Evolutionary conservation across 2,888 invertebrate species (phyloP).

Genomic region (Mimas tiliae): DNA sequence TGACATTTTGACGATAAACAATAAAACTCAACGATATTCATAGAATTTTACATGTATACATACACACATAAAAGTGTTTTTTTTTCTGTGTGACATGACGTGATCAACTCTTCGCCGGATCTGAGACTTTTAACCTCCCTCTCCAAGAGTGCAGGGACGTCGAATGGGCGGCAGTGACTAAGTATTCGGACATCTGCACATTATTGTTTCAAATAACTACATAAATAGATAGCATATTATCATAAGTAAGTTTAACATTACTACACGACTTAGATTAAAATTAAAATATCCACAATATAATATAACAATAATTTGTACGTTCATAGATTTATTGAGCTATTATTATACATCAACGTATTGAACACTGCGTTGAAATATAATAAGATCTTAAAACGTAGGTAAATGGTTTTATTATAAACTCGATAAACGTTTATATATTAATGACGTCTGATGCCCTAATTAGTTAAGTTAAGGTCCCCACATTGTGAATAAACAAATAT

Average conservation of each 20-base stretch:
- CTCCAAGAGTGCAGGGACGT: background rate
- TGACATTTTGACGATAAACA: constrained; percentile 51
- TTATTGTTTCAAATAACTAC: background rate
- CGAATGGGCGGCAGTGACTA: too few relatives aligned
- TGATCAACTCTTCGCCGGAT: background rate
- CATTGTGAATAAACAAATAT: constrained; percentile 60
- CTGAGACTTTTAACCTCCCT: background rate
- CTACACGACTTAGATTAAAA: background rate
- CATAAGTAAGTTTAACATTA: background rate
- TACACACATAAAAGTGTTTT: background rate
- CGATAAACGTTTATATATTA: constrained; percentile 40
- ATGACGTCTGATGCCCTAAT: constrained; percentile 53
- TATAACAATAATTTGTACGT: background rate
- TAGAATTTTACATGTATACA: background rate
- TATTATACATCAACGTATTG: background rate
- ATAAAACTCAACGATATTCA: constrained; percentile 30
- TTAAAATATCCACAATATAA: background rate
- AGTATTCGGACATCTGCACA: background rate
- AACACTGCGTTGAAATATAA: background rate
- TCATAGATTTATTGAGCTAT: background rate
- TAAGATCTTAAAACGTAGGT: background rate
- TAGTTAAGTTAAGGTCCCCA: constrained; percentile 57
- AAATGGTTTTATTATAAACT: constrained; percentile 9
- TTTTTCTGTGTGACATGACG: background rate
- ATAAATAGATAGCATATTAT: background rate